phyloP scores from a whole-genome alignment of 2,797 vertebrate species.

The Catostomus latipinnis region DNA sequence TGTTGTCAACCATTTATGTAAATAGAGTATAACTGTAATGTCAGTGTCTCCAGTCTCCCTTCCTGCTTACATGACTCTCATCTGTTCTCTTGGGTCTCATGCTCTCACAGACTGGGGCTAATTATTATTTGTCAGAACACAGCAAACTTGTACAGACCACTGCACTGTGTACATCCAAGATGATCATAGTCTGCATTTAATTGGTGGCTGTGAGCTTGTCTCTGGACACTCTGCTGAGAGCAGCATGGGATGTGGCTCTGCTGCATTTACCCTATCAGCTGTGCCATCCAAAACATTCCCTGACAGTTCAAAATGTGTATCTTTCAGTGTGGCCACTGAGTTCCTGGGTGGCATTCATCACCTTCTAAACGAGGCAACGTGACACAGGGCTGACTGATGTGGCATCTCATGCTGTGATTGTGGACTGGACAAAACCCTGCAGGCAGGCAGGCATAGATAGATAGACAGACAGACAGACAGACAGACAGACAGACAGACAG shows the following conservation, averaged over 20 bases:
- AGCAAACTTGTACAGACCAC: constrained; percentile 61
- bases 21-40: constrained; percentile 29
- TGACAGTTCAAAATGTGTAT: constrained; percentile 70
- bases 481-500: no score
- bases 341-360: constrained; percentile 82
- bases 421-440: constrained; percentile 63
- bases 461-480: no score
- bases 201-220: constrained; percentile 45
- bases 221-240: constrained; percentile 37
- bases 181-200: constrained; percentile 75
- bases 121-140: constrained; percentile 66
- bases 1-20: constrained; percentile 4
- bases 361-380: constrained; percentile 74
- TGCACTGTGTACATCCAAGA: constrained; percentile 66
- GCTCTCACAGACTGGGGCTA: constrained; percentile 59
- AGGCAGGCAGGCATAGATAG: constrained; percentile 6
- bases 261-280: constrained; percentile 71
- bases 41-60: constrained; percentile 52
- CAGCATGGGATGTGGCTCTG: constrained; percentile 37
- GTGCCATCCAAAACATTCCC: constrained; percentile 72
- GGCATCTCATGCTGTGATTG: constrained; percentile 74
- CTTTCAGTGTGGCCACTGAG: constrained; percentile 69
- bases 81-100: constrained; percentile 65
- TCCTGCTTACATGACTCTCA: constrained; percentile 59
- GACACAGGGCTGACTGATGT: constrained; percentile 72